phyloP scores from a whole-genome alignment of 1,140 invertebrate species.

The Drosophila leontia region DNA sequence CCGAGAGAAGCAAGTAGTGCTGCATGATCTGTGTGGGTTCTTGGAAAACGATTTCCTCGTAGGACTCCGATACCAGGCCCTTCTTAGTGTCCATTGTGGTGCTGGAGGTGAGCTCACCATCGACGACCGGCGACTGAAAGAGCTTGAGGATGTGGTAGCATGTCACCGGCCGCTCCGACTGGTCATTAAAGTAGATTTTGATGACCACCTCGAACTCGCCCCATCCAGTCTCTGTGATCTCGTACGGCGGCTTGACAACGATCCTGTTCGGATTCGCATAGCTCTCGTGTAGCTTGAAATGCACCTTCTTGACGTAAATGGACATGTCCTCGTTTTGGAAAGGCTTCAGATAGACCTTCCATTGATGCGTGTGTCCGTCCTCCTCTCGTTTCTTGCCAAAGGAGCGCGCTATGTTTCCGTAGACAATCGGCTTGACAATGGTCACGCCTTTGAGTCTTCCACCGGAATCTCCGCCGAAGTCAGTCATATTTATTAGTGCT shows the following conservation, averaged over 20 bases:
- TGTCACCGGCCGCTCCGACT: slow-evolving; percentile 97
- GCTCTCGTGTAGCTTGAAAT: slow-evolving; percentile 99
- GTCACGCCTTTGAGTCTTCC: slow-evolving; percentile 93
- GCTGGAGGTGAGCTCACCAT: slow-evolving; percentile 86
- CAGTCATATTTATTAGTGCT: slow-evolving; percentile 88
- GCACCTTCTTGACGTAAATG: slow-evolving; percentile 97
- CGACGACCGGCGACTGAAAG: slow-evolving; percentile 91
- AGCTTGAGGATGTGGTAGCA: slow-evolving; percentile 98
- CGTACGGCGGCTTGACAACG: slow-evolving; percentile 97
- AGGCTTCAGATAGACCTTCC: slow-evolving; percentile 99
- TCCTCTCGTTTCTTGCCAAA: slow-evolving; percentile 99
- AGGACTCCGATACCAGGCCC: slow-evolving; percentile 95
- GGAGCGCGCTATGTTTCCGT: slow-evolving; percentile 97
- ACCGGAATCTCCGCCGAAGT: slow-evolving; percentile 93
- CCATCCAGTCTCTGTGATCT: slow-evolving; percentile 99
- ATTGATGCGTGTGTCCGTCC: slow-evolving; percentile 99
- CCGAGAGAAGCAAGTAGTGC: slow-evolving; percentile 91
- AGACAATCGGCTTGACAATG: slow-evolving; percentile 98
- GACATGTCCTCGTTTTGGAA: slow-evolving; percentile 97
- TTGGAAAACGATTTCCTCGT: slow-evolving; percentile 99
- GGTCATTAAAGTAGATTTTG: slow-evolving; percentile 99
- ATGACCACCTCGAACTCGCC: slow-evolving; percentile 99
- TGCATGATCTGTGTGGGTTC: slow-evolving; percentile 98
- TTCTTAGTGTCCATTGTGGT: slow-evolving; percentile 91
- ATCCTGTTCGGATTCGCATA: slow-evolving; percentile 98